Percentiles rank a stretch among this genome's conserved stretches.
These are phyloP conservation scores for Spondyliosoma cantharus DNA, from an alignment of 2,797 vertebrate genomes.

Conservation along the genomic window DNA sequence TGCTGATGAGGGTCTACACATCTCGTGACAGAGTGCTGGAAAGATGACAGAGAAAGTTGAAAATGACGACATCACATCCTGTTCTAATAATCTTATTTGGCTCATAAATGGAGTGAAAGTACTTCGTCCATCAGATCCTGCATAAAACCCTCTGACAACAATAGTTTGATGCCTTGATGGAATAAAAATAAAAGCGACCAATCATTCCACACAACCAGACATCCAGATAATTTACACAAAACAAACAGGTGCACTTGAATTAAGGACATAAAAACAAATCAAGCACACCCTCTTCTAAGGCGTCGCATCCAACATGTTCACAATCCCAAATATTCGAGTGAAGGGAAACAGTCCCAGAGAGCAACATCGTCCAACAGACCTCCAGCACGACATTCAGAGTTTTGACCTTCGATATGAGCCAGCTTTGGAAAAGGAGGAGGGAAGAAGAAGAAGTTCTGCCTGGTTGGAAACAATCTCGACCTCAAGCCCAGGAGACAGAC, in stretches of 20 bases:
- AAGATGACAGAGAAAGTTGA: neutral
- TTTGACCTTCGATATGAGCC: conserved; percentile 12
- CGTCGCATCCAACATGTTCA: neutral
- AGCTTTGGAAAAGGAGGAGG: neutral
- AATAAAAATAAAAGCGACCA: conserved; percentile 5
- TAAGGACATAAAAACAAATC: conserved; percentile 2
- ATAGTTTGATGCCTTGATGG: conserved; percentile 14
- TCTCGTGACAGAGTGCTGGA: neutral
- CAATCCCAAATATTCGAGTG: neutral
- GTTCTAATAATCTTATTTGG: neutral
- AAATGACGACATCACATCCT: neutral
- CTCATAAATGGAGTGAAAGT: neutral
- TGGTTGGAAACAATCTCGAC: neutral
- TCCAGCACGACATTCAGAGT: neutral
- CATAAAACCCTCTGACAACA: conserved; percentile 30
- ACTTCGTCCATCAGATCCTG: neutral
- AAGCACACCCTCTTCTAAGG: neutral
- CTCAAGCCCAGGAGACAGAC: neutral
- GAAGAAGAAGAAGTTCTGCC: neutral
- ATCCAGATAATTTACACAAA: conserved; percentile 6
- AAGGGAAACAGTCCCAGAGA: neutral
- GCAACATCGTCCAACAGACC: neutral
- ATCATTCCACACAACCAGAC: neutral
- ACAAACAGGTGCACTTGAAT: conserved; percentile 27
- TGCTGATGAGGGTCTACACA: neutral